Percentiles rank a stretch among this genome's conserved stretches.
Conservation (phyloP, 2,797 vertebrate species). For the Bovichtus variegatus region DNA sequence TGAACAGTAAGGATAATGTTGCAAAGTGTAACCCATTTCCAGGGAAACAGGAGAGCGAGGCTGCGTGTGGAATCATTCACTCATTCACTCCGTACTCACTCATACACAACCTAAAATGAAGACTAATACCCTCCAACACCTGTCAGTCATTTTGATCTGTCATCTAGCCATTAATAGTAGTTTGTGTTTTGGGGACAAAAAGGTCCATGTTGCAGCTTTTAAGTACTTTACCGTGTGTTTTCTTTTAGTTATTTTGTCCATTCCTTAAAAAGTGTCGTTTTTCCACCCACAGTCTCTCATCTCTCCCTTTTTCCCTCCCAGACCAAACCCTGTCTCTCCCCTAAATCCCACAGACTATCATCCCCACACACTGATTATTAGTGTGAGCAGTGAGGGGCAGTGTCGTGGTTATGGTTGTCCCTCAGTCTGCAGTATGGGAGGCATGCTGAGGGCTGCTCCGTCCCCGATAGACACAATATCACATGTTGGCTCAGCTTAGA, state of each 20-base stretch:
- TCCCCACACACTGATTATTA: constrained; percentile 12
- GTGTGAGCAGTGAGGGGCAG: constrained; percentile 33
- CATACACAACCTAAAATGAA: no score
- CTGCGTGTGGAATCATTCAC: no score
- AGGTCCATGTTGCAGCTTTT: not conserved
- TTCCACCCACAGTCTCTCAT: not conserved
- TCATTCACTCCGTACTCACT: no score
- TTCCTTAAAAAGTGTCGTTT: not conserved
- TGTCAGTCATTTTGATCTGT: not conserved
- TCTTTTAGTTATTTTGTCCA: not conserved
- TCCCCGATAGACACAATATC: constrained; percentile 17
- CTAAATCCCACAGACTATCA: constrained; percentile 23
- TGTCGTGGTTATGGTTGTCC: constrained; percentile 24
- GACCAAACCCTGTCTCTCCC: not conserved
- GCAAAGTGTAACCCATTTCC: no score
- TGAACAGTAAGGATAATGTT: no score
- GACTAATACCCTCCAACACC: no score
- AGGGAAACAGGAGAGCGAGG: no score
- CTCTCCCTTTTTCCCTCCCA: not conserved
- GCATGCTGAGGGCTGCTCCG: constrained; percentile 42
- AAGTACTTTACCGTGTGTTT: not conserved
- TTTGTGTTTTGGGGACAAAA: not conserved
- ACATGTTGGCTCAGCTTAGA: constrained; percentile 27
- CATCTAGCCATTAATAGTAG: not conserved
- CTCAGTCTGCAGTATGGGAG: constrained; percentile 39